Base-by-base conservation (phyloP, 2,113 vertebrate genomes). In the Oreotrochilus melanogaster region DNA sequence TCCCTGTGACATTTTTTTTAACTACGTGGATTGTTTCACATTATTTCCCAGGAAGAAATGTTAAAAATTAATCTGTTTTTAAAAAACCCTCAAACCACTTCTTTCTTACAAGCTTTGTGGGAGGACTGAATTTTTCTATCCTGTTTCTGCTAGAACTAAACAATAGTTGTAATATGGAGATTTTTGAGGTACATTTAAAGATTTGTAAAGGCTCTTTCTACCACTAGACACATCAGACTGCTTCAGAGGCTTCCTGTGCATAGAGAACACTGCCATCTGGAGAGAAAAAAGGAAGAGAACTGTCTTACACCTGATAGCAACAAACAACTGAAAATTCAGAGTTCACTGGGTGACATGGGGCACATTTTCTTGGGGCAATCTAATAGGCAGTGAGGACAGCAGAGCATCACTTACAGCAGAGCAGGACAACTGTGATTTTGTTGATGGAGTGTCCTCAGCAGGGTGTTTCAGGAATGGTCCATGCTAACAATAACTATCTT, bases 371-470 rank as follows among this genome's bases (percentile, higher is more conserved):
- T 60, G 51, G 84, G 90, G 87, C 95, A 81, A 89, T 96, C 78
- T 96, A 97, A 97, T 95, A 48, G 93, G 65, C 93, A 54, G 47
- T 57, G 92, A 85, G 95, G 97, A 96, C 47, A 70, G 96, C 76
- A 91, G 81, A 57, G 14, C 78, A 98, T 98, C 97, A 96, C 95
- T 97, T 97, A 97, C 56, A 50, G 30, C 50, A 67, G 62, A 73
- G 83, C 92, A 78, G 96, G 91, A 89, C 78, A 95, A 92, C 86
- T 84, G 92, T 91, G 95, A 97, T 97, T 98, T 94, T 69, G 84
- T 88, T 98, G 97, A 98, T 98, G 92, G 94, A 98, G 92, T 98
- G 93, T 78, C 90, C 94, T 79, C 93, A 93, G 95, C 92, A 78
- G 92, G 93, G 80, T 93, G 83, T 85, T 96, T 90, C 82, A 70